Conservation (phyloP, 2,797 vertebrate genomes). For the Atherinosoma microstoma region DNA sequence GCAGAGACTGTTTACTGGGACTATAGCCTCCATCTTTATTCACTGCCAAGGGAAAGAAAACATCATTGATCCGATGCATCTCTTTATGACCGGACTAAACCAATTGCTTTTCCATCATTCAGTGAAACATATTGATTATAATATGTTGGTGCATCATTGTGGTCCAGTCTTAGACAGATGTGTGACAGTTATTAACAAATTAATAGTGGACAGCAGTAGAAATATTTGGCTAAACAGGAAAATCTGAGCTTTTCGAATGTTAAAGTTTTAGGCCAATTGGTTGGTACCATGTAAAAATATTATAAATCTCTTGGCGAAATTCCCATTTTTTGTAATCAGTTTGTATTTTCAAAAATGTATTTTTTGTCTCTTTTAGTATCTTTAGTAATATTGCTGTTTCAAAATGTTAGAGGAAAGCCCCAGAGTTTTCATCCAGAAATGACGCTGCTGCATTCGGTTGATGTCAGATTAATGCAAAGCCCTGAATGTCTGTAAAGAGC, state of each 20-base stretch:
- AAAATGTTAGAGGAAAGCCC: not conserved
- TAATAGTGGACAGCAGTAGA: not conserved
- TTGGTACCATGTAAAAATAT: not conserved
- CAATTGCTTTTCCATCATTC: not conserved
- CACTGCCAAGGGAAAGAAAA: not conserved
- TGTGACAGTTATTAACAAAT: not conserved
- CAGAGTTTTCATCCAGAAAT: not conserved
- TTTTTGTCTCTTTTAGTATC: not conserved
- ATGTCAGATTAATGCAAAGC: not conserved
- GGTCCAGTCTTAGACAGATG: not conserved
- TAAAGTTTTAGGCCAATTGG: not conserved
- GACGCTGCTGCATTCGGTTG: not conserved
- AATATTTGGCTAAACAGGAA: not conserved
- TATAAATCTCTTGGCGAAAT: not conserved
- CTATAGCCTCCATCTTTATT: not conserved
- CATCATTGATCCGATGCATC: constrained; percentile 8
- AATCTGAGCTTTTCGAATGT: not conserved
- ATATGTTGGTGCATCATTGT: not conserved
- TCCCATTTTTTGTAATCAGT: not conserved
- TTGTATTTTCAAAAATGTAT: not conserved
- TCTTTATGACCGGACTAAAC: not conserved
- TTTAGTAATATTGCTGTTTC: not conserved
- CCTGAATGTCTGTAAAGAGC: not conserved
- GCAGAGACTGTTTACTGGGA: constrained; percentile 1
- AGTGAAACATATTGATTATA: constrained; percentile 10